Percentiles rank a stretch among this genome's conserved stretches.
Conservation (phyloP, 2,888 invertebrate genomes). For the Liopterus haemorrhoidalis region DNA sequence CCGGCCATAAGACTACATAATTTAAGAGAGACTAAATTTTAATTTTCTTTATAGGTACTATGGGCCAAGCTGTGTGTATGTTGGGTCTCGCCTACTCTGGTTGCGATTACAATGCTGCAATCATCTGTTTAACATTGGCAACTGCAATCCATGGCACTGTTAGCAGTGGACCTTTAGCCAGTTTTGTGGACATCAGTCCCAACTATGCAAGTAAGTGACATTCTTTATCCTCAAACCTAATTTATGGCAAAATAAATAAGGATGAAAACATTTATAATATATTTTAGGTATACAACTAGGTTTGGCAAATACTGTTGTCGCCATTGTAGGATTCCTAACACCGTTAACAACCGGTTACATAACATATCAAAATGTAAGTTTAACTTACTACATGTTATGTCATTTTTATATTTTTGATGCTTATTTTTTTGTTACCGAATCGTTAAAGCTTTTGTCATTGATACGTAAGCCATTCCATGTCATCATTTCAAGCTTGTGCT, state of each 20-base stretch:
- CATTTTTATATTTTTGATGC: conserved; percentile 7
- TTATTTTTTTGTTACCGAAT: no score
- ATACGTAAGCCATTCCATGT: no score
- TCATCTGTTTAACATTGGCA: conserved; percentile 56
- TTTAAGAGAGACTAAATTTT: no score
- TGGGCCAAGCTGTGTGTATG: conserved; percentile 57
- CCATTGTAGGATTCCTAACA: conserved; percentile 56
- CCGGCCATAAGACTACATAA: no score
- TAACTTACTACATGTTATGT: conserved; percentile 1
- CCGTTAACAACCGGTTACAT: conserved; percentile 56
- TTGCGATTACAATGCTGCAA: conserved; percentile 54
- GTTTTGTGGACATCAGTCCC: conserved; percentile 62
- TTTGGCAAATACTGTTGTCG: conserved; percentile 53
- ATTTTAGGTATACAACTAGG: conserved; percentile 55
- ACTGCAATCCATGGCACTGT: conserved; percentile 61
- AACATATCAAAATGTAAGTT: conserved; percentile 58
- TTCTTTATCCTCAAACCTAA: neutral
- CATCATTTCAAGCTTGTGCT: no score
- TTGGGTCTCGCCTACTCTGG: conserved; percentile 59
- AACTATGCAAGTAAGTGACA: conserved; percentile 50
- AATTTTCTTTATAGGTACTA: conserved; percentile 45
- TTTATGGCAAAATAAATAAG: neutral
- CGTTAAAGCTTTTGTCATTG: no score
- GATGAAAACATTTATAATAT: conserved; percentile 15
- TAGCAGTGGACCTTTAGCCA: conserved; percentile 60